Evolutionary conservation across 2,888 invertebrate species (phyloP).

Genomic region (Tiphia femorata): DNA sequence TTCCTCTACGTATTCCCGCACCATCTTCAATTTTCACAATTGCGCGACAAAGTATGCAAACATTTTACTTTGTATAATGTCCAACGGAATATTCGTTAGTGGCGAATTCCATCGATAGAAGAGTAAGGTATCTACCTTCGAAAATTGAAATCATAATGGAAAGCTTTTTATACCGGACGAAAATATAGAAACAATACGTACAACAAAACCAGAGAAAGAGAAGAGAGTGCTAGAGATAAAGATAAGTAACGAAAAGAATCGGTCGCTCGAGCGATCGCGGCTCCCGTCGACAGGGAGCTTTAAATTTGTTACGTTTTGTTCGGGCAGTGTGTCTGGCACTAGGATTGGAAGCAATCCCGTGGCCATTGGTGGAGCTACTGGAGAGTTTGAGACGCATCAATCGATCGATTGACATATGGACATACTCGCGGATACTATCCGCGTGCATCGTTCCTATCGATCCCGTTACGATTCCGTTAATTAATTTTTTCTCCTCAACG

Average conservation of each 20-base stretch:
- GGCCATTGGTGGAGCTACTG: not conserved
- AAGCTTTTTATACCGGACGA: too few species aligned
- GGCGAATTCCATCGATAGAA: too few species aligned
- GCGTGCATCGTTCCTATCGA: constrained; percentile 9
- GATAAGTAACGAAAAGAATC: not conserved
- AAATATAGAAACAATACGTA: not conserved
- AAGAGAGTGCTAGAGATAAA: not conserved
- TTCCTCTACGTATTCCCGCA: too few species aligned
- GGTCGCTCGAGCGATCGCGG: constrained; percentile 3
- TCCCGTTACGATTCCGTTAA: not conserved
- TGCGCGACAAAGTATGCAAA: too few species aligned
- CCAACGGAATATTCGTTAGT: too few species aligned
- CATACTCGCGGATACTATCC: too few species aligned
- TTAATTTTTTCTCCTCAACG: constrained; percentile 18
- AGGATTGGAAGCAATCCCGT: constrained; percentile 17
- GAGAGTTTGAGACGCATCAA: constrained; percentile 9
- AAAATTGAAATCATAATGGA: not conserved
- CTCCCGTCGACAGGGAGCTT: constrained; percentile 4
- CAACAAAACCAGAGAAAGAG: not conserved
- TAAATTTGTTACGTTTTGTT: constrained; percentile 17
- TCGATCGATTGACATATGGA: constrained; percentile 8
- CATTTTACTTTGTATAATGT: too few species aligned
- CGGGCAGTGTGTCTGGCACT: not conserved
- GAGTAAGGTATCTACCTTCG: too few species aligned
- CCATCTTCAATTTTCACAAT: too few species aligned